Base-by-base conservation (phyloP, 92 coral and sea anemone species). In the Porites cylindrica region DNA sequence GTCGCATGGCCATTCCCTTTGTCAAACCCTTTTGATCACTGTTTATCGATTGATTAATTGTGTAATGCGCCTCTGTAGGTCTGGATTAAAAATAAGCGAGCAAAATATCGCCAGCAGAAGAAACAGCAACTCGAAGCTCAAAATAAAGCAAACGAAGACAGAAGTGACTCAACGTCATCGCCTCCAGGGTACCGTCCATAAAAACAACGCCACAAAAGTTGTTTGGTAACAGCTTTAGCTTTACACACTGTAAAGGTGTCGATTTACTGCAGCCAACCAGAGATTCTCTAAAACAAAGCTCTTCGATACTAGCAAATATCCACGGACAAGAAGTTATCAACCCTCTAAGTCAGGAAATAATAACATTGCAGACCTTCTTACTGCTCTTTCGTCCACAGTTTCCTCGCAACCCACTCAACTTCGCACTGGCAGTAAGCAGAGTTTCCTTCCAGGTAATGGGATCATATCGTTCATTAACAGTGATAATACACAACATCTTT, bases 71-170 rank as follows among this genome's bases (percentile, higher is more conserved):
- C 52, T 14, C 32, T 24, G 21, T 61, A 95, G 99, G 99, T 97
- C 17, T 97, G 99, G 98, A 95, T 97, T 88, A 97, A 97, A 86
- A 97, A 95, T 80, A 92, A 98, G 89, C 78, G 99, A 60, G 99
- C 99, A 0, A 97, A 97, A 75, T 94, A 93, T 61, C 94, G 99
- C 70, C 99, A 97, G 82, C 94, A 88, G 71, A 89, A 87, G 84
- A 94, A 94, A 76, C 92, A 97, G 5, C 94, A 95, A 78, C 54
- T 70, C 3, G 86, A 20, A 59, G 72, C 93, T 2, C 94, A 93
- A 72, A 84, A 84, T 16, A 92, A 93, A 24, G 78, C 94, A 6
- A 91, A 96, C 80, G 89, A 88, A 1, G 87, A 59, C 4, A 90
- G 90, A 72, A 67, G 86, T 56, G 92, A 92, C 79, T 71, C 88